Evolutionary conservation across 2,113 vertebrate genomes (phyloP), one percentile per base, ranked within the genome.

Genomic region (Cyprinodon brontotheroides): DNA sequence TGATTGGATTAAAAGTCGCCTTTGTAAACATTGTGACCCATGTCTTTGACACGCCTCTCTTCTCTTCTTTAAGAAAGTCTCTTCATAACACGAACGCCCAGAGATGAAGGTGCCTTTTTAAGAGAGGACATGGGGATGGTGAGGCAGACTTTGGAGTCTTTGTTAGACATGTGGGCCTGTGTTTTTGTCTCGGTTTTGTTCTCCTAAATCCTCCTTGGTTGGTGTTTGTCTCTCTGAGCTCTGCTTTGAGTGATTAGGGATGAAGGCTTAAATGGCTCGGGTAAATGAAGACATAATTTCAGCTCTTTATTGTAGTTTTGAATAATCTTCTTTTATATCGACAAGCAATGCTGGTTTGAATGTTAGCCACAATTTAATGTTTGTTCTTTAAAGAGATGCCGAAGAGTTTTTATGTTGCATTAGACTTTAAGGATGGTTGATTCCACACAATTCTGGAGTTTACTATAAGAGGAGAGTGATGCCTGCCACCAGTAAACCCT

Each of bases 21-120:
- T 94, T 92, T 91, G 91, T 93, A 93, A 94, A 93, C 89, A 91
- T 67, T 91, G 90, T 93, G 93, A 94, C 92, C 92, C 87, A 81
- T 88, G 91, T 92, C 89, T 94, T 90, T 93, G 91, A 93, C 88
- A 91, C 85, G 45, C 85, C 87, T 91, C 82, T 83, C 87, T 87
- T 74, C 69, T 68, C 61, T 72, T 86, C 87, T 88, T 87, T 81
- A 92, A 91, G 84, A 89, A 91, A 87, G 86, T 86, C 77, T 91
- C 89, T 89, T 89, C 91, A 87, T 88, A 88, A 87, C 88, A 84
- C 68, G 79, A 85, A 71, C 72, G 61, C 75, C 67, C 48, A 72
- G 83, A 92, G 91, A 93, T 93, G 92, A 93, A 93, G 93, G 92
- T 79, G 64, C 79, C 84, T 78, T 84, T 90, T 90, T 83, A 74